A percentile compares a stretch with the other conserved stretches of the same genome.
phyloP scores from a whole-genome alignment of 2,113 vertebrate species.

The Miniopterus natalensis region DNA sequence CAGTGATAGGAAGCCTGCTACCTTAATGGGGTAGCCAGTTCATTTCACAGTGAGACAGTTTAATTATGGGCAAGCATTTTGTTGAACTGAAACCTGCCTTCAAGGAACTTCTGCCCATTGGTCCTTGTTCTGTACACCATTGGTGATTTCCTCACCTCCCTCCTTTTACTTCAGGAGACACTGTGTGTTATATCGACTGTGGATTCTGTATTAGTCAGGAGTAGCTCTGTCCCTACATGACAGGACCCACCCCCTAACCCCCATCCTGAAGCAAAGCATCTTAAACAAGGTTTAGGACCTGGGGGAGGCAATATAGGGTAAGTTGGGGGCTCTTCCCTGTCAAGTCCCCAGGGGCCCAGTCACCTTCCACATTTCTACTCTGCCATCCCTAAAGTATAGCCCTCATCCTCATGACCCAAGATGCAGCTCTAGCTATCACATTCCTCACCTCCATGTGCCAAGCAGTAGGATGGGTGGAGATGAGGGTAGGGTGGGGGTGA shows the following conservation, averaged over 20 bases:
- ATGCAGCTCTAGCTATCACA: background rate
- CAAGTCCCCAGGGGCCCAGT: background rate
- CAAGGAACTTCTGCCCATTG: background rate
- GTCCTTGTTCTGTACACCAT: background rate
- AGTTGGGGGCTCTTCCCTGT: background rate
- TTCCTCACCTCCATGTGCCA: background rate
- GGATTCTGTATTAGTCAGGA: background rate
- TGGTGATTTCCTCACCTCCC: background rate
- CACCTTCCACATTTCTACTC: background rate
- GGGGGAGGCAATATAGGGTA: background rate
- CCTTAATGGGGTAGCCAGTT: background rate
- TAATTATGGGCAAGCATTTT: background rate
- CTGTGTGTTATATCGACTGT: background rate
- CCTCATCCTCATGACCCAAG: background rate
- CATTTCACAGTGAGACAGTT: background rate
- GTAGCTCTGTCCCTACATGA: background rate
- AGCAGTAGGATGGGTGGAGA: background rate
- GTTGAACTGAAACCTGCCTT: background rate
- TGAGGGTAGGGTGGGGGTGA: background rate
- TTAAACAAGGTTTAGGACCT: background rate
- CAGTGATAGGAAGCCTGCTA: background rate
- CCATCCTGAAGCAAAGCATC: background rate
- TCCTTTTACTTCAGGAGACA: background rate
- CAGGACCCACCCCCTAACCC: rapidly evolving
- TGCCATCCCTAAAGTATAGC: background rate